These are phyloP conservation scores for Todiramphus saurophagus DNA, from an alignment of 2,113 vertebrate species.

Conservation along the genomic window DNA sequence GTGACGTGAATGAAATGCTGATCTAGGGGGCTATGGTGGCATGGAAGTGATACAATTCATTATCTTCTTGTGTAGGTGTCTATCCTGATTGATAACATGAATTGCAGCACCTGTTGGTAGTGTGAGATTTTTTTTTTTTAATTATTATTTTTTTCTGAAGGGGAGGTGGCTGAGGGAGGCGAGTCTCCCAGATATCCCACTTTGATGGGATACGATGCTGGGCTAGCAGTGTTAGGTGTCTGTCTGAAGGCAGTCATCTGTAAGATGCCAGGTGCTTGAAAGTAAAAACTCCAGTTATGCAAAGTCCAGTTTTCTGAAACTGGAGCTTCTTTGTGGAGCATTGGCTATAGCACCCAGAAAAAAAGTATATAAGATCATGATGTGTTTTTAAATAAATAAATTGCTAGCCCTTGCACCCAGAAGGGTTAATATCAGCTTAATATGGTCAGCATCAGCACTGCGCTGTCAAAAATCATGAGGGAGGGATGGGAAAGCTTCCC, in stretches of 20 bases:
- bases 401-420: background rate
- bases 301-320: background rate
- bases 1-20: background rate
- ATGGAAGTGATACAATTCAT: background rate
- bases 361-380: background rate
- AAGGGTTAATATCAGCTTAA: background rate
- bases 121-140: too few species aligned
- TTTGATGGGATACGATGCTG: background rate
- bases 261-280: background rate
- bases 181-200: background rate
- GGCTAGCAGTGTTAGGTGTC: background rate
- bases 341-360: background rate
- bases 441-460: background rate
- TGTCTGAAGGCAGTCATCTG: background rate
- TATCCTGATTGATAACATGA: accelerated
- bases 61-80: background rate
- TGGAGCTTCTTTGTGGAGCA: background rate
- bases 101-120: background rate
- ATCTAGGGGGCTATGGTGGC: background rate
- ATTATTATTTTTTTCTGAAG: background rate
- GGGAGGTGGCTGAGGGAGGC: background rate
- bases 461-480: background rate
- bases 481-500: background rate
- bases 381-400: background rate
- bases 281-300: background rate